These are phyloP conservation scores for Magallana nippona DNA, from an alignment of 2,888 invertebrate genomes.

Conservation along the genomic window DNA sequence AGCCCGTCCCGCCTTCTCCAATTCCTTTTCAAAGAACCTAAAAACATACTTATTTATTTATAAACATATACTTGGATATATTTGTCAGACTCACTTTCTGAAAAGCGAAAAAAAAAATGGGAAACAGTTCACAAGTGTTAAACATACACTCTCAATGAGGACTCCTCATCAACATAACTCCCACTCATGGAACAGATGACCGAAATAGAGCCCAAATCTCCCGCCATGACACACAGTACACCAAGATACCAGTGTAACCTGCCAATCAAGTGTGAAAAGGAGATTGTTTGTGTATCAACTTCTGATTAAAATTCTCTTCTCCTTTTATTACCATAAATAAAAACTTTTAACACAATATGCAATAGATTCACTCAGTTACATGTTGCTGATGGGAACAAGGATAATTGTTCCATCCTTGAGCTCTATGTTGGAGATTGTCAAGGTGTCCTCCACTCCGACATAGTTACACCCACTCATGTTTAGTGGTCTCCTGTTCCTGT, in stretches of 20 bases:
- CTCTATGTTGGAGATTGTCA: no score
- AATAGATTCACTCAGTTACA: background rate
- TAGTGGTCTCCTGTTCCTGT: background rate
- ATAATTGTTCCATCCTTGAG: background rate
- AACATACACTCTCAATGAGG: background rate
- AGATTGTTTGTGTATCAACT: background rate
- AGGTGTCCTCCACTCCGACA: background rate
- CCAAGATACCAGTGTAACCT: background rate
- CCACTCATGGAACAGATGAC: background rate
- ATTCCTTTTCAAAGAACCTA: constrained; percentile 15
- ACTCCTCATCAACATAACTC: background rate
- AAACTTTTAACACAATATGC: background rate
- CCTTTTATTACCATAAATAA: background rate
- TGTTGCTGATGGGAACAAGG: background rate
- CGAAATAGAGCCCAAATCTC: background rate
- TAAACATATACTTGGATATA: background rate
- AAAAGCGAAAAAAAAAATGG: no score
- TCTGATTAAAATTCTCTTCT: background rate
- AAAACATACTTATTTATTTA: background rate
- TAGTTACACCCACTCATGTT: background rate
- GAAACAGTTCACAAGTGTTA: no score
- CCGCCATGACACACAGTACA: background rate
- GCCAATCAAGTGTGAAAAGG: no score
- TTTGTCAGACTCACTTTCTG: no score
- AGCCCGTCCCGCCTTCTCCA: background rate